phyloP scores from a whole-genome alignment of 2,113 vertebrate genomes.

The Corvus hawaiiensis region DNA sequence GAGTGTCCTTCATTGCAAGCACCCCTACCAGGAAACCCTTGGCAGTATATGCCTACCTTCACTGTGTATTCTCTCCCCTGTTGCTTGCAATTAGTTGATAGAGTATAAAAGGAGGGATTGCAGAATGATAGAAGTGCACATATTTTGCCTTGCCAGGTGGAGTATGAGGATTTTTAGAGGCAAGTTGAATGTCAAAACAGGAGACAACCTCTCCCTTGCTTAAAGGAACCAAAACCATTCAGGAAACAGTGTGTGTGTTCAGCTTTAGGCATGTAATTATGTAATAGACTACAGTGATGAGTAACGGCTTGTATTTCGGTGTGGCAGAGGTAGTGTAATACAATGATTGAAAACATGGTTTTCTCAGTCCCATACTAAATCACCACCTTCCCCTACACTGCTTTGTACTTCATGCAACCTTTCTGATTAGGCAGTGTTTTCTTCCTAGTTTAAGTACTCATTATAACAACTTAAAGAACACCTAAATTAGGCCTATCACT shows the following conservation, averaged over 20 bases:
- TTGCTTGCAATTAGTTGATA: constrained; percentile 66
- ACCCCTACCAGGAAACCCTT: constrained; percentile 66
- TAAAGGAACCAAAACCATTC: background rate
- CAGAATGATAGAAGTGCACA: constrained; percentile 26
- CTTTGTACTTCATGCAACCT: background rate
- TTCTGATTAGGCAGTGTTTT: background rate
- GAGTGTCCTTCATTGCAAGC: constrained; percentile 66
- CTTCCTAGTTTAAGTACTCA: background rate
- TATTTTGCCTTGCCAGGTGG: background rate
- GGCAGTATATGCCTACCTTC: constrained; percentile 56
- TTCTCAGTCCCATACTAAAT: background rate
- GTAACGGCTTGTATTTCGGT: background rate
- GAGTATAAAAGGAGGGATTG: constrained; percentile 45
- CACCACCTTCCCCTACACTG: background rate
- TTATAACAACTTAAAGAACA: background rate
- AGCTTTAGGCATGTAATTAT: background rate
- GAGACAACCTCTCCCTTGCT: background rate
- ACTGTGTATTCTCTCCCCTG: background rate
- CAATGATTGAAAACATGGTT: background rate
- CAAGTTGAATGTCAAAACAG: background rate
- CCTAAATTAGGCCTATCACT: background rate
- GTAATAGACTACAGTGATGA: background rate
- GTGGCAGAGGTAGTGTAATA: background rate
- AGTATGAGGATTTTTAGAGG: background rate
- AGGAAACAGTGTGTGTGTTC: background rate